Evolutionary conservation across 2,888 invertebrate genomes (phyloP).

Genomic region (Vanessa cardui): DNA sequence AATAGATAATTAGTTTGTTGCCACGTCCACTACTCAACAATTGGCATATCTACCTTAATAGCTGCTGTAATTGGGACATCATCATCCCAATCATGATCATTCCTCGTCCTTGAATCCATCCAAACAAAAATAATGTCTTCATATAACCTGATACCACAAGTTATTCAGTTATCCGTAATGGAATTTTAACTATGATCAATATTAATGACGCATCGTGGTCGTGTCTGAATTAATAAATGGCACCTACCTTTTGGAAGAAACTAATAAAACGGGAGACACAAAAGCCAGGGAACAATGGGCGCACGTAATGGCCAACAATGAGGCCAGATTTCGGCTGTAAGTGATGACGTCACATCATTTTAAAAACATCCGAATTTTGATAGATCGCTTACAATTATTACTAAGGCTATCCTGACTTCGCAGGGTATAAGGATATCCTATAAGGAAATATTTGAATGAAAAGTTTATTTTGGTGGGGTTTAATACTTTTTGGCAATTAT

Average conservation of each 20-base stretch:
- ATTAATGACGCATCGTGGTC: slow-evolving; percentile 16
- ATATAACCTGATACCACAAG: not conserved
- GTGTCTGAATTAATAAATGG: slow-evolving; percentile 24
- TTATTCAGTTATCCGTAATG: not conserved
- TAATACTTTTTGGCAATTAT: too few species aligned
- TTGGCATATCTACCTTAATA: too few species aligned
- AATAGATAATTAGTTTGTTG: too few species aligned
- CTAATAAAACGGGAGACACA: slow-evolving; percentile 62
- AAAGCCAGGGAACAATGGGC: slow-evolving; percentile 58
- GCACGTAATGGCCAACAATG: slow-evolving; percentile 55
- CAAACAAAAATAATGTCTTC: not conserved
- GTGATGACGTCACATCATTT: slow-evolving; percentile 47
- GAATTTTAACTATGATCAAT: slow-evolving; percentile 16
- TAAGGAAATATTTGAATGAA: too few species aligned
- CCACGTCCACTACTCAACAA: too few species aligned
- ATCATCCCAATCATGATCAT: too few species aligned
- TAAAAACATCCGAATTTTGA: slow-evolving; percentile 4
- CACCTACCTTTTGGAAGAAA: slow-evolving; percentile 48
- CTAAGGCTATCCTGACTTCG: too few species aligned
- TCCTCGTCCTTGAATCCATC: not conserved
- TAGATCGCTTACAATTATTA: not conserved
- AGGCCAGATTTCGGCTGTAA: slow-evolving; percentile 54
- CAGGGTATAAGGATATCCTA: too few species aligned
- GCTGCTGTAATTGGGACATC: too few species aligned
- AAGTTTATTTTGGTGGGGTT: too few species aligned